These are phyloP conservation scores for Gallinago stenura DNA, from an alignment of 2,797 vertebrate genomes.

Conservation along the genomic window DNA sequence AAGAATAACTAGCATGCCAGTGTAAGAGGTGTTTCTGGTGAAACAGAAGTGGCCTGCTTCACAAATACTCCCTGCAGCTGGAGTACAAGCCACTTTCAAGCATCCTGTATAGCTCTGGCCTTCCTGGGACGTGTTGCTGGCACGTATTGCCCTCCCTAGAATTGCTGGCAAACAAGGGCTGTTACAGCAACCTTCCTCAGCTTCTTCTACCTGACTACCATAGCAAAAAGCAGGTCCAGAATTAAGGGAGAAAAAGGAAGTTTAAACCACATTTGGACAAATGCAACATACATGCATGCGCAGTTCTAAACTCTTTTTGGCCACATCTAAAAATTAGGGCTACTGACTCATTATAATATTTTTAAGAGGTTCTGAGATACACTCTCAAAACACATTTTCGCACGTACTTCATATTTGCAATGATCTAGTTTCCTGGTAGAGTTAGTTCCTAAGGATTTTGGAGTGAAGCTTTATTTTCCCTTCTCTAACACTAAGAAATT, in stretches of 20 bases:
- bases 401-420: background rate
- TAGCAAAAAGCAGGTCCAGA: background rate
- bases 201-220: background rate
- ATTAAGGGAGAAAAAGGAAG: background rate
- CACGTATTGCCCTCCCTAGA: background rate
- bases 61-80: background rate
- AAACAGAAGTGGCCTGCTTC: background rate
- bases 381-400: background rate
- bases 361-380: background rate
- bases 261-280: background rate
- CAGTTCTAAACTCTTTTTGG: background rate
- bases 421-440: background rate
- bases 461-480: slow-evolving; percentile 9
- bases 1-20: background rate
- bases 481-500: slow-evolving; percentile 6
- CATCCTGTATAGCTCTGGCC: background rate
- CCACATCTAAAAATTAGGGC: background rate
- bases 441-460: background rate
- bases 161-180: background rate
- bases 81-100: background rate
- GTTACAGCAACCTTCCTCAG: background rate
- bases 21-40: background rate
- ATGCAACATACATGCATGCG: fast-evolving
- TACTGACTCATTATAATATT: background rate
- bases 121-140: background rate